These are phyloP conservation scores for Mycalesis mineus DNA, from an alignment of 2,888 invertebrate genomes.

Conservation along the genomic window DNA sequence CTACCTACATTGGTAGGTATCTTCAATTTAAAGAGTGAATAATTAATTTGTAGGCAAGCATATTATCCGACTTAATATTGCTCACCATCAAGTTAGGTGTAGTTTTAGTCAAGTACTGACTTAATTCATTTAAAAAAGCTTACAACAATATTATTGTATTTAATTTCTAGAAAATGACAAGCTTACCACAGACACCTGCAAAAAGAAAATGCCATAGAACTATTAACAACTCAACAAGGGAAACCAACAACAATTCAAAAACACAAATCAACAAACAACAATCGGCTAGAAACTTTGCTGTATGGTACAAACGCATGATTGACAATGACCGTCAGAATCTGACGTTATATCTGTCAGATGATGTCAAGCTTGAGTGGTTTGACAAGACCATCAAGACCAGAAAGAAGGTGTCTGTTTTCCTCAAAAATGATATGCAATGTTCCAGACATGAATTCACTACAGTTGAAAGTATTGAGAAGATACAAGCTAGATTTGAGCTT, in stretches of 20 bases:
- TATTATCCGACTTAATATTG: too few species aligned
- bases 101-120: too few species aligned
- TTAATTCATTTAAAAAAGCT: too few species aligned
- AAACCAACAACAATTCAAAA: conserved; percentile 46
- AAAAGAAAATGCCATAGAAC: conserved; percentile 38
- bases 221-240: conserved; percentile 32
- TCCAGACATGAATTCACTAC: conserved; percentile 71
- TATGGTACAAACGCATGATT: conserved; percentile 69
- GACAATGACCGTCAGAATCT: conserved; percentile 72
- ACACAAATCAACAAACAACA: conserved; percentile 38
- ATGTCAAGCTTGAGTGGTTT: conserved; percentile 81
- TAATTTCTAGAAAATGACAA: conserved; percentile 47
- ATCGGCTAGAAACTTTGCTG: conserved; percentile 61
- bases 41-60: too few species aligned
- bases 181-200: conserved; percentile 39
- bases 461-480: conserved; percentile 61
- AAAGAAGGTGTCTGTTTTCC: conserved; percentile 76
- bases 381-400: conserved; percentile 79
- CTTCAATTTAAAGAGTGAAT: too few species aligned
- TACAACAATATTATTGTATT: not conserved
- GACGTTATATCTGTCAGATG: conserved; percentile 68
- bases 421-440: conserved; percentile 75
- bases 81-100: too few species aligned
- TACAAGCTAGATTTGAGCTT: conserved; percentile 48
- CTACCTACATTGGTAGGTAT: too few species aligned